Base-by-base conservation (phyloP, 2,888 invertebrate species). In the Arge pagana region DNA sequence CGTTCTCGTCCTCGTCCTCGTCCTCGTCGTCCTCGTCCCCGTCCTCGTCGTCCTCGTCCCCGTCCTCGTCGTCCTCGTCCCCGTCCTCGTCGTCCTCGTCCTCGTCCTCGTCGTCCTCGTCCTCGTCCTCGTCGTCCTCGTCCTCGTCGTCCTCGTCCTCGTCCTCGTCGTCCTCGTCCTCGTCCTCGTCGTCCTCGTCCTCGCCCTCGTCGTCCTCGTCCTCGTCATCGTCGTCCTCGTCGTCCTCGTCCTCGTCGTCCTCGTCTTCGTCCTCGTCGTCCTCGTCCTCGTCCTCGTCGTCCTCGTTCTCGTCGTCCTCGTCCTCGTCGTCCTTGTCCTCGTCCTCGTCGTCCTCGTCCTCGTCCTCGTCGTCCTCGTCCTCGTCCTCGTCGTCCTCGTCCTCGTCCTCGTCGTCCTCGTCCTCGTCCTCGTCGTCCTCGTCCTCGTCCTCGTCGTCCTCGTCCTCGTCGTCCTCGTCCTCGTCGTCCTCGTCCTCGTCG, bases 81-180 rank as follows among this genome's bases (percentile, higher is more conserved):
- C n/a, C n/a, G n/a, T n/a, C n/a, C n/a, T n/a, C n/a, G n/a, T n/a
- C n/a, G n/a, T n/a, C n/a, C n/a, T n/a, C n/a, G n/a, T n/a, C n/a
- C 37, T 26, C 43, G 21, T 48, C 26, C 8, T 4, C 18, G 28
- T 28, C 15, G 26, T 54, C 23, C 16, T 30, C 21, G 7, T 2
- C 36, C 40, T 36, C 26, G 19, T 16, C 8, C 16, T 8, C 15
- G 13, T 52, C 39, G 11, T 43, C 13, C 40, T 43, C 33, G 16
- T 41, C 33, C 39, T 48, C 33, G 10, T 31, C 48, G 6, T 50
- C 35, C 49, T 23, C 36, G 30, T 52, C 31, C 11, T n/a, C 30
- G 11, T 19, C 30, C 16, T n/a, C 40, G 15, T 43, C 43, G 11
- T 43, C 30, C 7, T 11, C 28, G 13, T 43, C 35, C 11, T 11